Percentiles rank a stretch among this genome's conserved stretches.
phyloP scores from a whole-genome alignment of 2,113 vertebrate genomes.

The Geococcyx californianus region DNA sequence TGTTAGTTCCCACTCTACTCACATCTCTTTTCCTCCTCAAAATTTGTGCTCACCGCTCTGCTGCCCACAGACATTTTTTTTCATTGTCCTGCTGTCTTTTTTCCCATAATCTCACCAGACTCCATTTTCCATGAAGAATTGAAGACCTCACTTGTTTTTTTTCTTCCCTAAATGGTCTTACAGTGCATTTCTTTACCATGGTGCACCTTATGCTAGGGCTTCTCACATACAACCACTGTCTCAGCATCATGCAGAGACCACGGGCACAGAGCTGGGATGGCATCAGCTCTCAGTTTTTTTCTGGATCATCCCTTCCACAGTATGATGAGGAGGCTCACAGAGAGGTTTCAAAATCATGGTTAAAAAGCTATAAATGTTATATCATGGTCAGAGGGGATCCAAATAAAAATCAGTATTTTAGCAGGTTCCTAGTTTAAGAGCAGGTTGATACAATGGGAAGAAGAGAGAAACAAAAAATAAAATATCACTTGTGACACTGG shows the following conservation, averaged over 20 bases:
- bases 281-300: neutral
- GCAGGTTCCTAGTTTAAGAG: neutral
- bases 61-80: neutral
- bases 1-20: neutral
- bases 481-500: neutral
- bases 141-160: neutral
- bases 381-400: rapidly evolving
- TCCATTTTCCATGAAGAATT: neutral
- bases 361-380: neutral
- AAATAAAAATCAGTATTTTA: neutral
- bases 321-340: neutral
- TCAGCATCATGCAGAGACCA: rapidly evolving
- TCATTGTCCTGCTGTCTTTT: neutral
- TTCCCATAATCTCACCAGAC: neutral
- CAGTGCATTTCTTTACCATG: neutral
- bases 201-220: neutral
- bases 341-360: neutral
- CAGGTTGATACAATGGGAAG: neutral
- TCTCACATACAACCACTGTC: neutral
- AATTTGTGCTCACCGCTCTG: neutral
- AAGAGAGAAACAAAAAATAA: neutral
- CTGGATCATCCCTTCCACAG: neutral
- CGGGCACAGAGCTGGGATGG: neutral
- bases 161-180: neutral
- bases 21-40: neutral